Evolutionary conservation across 2,888 invertebrate species (phyloP).

Genomic region (Dolomedes plantarius): DNA sequence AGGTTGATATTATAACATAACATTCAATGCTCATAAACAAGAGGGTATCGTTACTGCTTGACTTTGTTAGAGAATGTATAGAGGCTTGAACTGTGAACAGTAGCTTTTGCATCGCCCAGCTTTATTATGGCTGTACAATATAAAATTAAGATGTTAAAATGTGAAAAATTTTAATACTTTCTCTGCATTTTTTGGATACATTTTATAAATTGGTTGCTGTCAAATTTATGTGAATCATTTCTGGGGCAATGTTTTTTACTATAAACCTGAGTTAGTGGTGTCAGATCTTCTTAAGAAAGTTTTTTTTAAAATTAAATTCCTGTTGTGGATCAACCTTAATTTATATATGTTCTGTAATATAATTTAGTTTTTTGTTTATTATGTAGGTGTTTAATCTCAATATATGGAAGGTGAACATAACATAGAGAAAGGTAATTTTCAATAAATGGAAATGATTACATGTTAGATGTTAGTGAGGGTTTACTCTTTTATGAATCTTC

Average conservation of each 20-base stretch:
- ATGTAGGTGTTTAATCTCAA: no score
- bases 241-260: neutral
- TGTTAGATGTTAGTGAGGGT: no score
- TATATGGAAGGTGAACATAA: no score
- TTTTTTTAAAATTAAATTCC: no score
- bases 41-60: conserved; percentile 54
- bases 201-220: conserved; percentile 7
- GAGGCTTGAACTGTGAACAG: conserved; percentile 39
- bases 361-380: no score
- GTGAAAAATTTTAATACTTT: conserved; percentile 14
- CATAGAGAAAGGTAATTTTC: no score
- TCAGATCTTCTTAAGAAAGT: neutral
- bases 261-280: conserved; percentile 3
- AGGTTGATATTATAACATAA: conserved; percentile 35
- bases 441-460: no score
- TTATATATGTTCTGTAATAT: no score
- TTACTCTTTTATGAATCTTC: no score
- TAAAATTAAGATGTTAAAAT: conserved; percentile 9
- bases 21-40: conserved; percentile 14
- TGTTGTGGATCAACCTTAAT: no score
- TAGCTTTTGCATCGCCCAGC: conserved; percentile 14
- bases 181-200: conserved; percentile 12
- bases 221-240: conserved; percentile 6
- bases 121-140: neutral
- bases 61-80: conserved; percentile 56